These are phyloP conservation scores for Pseudolaguvia tuberculata DNA, from an alignment of 2,113 vertebrate species.

Conservation along the genomic window DNA sequence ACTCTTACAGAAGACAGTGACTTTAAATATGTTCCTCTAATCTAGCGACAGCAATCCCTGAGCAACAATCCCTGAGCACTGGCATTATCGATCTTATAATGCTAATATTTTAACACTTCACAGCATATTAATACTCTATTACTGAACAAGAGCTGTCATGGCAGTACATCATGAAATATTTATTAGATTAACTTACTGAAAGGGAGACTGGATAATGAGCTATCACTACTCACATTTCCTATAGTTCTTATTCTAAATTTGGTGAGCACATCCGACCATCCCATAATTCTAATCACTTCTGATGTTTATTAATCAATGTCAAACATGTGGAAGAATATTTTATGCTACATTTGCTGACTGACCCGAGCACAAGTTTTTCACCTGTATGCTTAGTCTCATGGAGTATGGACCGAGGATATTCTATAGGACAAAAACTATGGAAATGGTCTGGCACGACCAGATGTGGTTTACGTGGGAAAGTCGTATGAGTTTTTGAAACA, in stretches of 20 bases:
- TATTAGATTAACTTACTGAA: not conserved
- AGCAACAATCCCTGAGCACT: too few species aligned
- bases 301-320: not conserved
- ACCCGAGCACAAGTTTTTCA: not conserved
- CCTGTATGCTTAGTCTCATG: not conserved
- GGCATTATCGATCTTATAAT: not conserved
- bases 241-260: not conserved
- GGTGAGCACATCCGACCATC: not conserved
- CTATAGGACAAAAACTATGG: not conserved
- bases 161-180: slow-evolving; percentile 2
- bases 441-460: slow-evolving; percentile 10
- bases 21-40: not conserved
- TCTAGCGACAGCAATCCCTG: not conserved
- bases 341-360: not conserved
- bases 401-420: not conserved
- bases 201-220: not conserved
- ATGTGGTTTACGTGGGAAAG: slow-evolving; percentile 23
- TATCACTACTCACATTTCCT: not conserved
- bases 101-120: not conserved
- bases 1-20: not conserved
- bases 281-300: not conserved
- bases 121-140: not conserved
- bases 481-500: slow-evolving; percentile 11
- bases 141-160: not conserved
- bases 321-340: not conserved